Evolutionary conservation across 2,888 invertebrate genomes (phyloP).

Genomic region (Mamestra brassicae): DNA sequence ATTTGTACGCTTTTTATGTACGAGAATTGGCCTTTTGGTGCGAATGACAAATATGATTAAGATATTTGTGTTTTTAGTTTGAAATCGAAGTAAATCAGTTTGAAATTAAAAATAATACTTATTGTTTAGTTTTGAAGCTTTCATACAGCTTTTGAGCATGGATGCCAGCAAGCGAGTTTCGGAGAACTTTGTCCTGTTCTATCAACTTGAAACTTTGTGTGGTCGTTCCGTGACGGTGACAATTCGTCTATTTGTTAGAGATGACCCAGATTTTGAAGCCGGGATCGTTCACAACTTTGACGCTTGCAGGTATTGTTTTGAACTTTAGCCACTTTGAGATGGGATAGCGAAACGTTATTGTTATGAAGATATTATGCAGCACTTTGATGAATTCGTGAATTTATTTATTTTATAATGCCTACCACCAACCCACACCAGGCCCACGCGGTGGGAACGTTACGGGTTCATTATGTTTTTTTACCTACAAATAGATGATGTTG

Average conservation of each 20-base stretch:
- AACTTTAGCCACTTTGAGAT: constrained; percentile 1
- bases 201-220: background rate
- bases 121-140: background rate
- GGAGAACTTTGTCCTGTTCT: background rate
- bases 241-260: background rate
- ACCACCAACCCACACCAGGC: background rate
- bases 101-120: background rate
- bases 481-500: too few relatives aligned
- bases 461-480: too few relatives aligned
- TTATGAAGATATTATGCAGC: background rate
- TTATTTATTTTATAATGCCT: background rate
- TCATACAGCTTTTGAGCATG: background rate
- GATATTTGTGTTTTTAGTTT: background rate
- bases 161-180: too few relatives aligned
- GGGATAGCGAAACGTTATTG: background rate
- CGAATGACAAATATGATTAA: too few relatives aligned
- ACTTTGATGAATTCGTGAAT: background rate
- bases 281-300: background rate
- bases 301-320: background rate
- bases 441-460: background rate
- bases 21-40: too few relatives aligned
- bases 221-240: background rate
- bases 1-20: too few relatives aligned
- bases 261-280: background rate
- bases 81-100: too few relatives aligned